Percentiles rank a stretch among this genome's conserved stretches.
Evolutionary conservation across 1,140 invertebrate species (phyloP).

Genomic region (Drosophila carrolli): DNA sequence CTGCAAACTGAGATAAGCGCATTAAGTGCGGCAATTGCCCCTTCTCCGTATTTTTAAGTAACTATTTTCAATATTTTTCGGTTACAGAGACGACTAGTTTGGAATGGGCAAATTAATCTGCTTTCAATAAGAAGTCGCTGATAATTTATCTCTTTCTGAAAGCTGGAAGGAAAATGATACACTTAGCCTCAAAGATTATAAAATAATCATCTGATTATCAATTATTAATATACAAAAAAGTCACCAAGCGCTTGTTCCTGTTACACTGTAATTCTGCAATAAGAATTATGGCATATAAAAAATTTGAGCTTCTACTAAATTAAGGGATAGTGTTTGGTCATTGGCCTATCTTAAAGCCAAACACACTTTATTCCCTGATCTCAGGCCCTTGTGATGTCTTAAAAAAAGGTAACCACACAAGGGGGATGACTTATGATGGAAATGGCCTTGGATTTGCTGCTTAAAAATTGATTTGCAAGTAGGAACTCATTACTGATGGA

Average conservation of each 20-base stretch:
- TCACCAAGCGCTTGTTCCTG: too few relatives aligned
- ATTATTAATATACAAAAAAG: too few relatives aligned
- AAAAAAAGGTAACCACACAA: too few relatives aligned
- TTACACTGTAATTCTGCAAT: too few relatives aligned
- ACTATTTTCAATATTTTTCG: constrained; percentile 8
- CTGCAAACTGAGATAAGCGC: constrained; percentile 49
- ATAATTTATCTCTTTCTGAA: not conserved
- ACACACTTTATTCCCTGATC: too few relatives aligned
- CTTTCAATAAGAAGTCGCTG: not conserved
- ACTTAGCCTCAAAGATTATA: too few relatives aligned
- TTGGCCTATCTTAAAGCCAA: too few relatives aligned
- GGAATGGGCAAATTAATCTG: not conserved
- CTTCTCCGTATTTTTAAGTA: not conserved
- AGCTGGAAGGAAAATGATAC: not conserved
- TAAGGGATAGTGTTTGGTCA: too few relatives aligned
- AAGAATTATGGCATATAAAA: too few relatives aligned
- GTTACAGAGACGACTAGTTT: constrained; percentile 4
- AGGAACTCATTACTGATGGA: constrained; percentile 32
- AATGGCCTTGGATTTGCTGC: constrained; percentile 20
- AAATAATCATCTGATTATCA: too few relatives aligned
- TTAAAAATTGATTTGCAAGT: constrained; percentile 39
- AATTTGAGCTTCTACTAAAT: too few relatives aligned
- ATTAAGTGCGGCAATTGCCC: constrained; percentile 24
- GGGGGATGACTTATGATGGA: not conserved
- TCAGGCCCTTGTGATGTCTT: too few relatives aligned